phyloP scores from a whole-genome alignment of 2,113 vertebrate species.

The Equus quagga region DNA sequence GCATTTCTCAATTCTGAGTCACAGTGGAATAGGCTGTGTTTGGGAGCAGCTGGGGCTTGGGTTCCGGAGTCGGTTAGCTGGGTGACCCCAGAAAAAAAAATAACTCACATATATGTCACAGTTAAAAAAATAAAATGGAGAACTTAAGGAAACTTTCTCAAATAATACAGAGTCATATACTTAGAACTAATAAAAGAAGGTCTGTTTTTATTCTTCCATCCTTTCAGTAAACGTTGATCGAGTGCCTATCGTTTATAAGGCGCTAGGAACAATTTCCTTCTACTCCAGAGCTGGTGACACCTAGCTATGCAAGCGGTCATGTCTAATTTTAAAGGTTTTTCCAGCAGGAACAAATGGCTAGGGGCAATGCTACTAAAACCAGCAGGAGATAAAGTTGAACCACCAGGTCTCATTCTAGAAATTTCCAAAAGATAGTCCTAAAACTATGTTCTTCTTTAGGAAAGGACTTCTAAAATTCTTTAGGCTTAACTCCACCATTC shows the following conservation, averaged over 20 bases:
- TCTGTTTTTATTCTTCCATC: background rate
- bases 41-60: background rate
- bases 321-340: conserved; percentile 12
- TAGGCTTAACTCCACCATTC: conserved; percentile 43
- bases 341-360: background rate
- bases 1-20: background rate
- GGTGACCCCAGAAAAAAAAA: background rate
- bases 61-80: background rate
- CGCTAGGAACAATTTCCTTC: background rate
- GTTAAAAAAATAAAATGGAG: background rate
- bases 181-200: background rate
- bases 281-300: background rate
- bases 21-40: background rate
- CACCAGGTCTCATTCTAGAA: background rate
- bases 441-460: background rate
- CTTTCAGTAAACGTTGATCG: background rate
- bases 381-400: background rate
- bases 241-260: background rate
- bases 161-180: background rate
- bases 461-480: conserved; percentile 46
- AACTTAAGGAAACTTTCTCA: background rate
- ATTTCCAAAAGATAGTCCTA: background rate
- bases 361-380: background rate
- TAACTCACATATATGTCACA: background rate
- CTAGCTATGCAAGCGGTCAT: background rate